These are phyloP conservation scores for Caenorhabditis panamensis DNA, from an alignment of 2,888 invertebrate genomes.

Conservation along the genomic window DNA sequence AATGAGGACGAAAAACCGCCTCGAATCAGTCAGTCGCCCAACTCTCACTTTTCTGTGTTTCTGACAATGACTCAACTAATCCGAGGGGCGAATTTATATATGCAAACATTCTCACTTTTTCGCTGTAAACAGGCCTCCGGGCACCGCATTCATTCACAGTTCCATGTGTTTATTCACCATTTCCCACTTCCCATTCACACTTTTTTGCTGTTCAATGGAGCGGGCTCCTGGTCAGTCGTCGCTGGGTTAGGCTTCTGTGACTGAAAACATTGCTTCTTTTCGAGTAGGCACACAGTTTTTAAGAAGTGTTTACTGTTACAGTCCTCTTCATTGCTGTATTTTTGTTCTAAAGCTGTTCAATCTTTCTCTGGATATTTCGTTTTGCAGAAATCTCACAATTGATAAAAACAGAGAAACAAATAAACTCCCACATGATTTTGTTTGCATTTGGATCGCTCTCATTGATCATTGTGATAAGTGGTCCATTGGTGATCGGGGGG, in stretches of 20 bases:
- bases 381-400: too few species aligned
- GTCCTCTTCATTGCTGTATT: neutral
- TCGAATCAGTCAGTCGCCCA: conserved; percentile 1
- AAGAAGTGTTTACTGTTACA: too few species aligned
- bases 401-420: conserved; percentile 19
- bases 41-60: conserved; percentile 12
- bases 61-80: conserved; percentile 37
- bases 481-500: neutral
- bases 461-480: conserved; percentile 16
- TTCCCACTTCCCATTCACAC: conserved; percentile 10
- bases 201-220: conserved; percentile 3
- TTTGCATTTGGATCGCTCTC: conserved; percentile 36
- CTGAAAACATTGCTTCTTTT: too few species aligned
- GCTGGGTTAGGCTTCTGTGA: too few species aligned
- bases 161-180: conserved; percentile 5
- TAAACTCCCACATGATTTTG: conserved; percentile 31
- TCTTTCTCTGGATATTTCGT: too few species aligned
- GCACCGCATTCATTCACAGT: conserved; percentile 21
- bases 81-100: conserved; percentile 39
- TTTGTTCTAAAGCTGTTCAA: neutral
- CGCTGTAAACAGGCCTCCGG: conserved; percentile 31
- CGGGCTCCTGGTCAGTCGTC: conserved; percentile 13
- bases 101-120: conserved; percentile 35
- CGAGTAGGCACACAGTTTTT: too few species aligned
- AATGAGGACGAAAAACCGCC: too few species aligned